phyloP scores from a whole-genome alignment of 2,888 invertebrate genomes.

The Dynastes maya region DNA sequence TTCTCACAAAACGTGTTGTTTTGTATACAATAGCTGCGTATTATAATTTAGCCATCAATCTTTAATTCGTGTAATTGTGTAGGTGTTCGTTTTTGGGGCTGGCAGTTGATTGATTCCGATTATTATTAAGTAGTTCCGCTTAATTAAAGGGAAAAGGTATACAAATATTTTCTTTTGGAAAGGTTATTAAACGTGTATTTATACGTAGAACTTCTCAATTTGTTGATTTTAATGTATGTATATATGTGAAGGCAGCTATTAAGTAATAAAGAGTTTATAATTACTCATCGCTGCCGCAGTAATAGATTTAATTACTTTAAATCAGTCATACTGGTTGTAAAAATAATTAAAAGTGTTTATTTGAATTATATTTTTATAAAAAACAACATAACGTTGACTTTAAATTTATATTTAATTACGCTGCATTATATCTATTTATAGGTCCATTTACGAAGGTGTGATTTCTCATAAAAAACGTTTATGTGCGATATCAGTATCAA shows the following conservation, averaged over 20 bases:
- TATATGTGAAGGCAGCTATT: slow-evolving; percentile 16
- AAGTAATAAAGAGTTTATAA: slow-evolving; percentile 14
- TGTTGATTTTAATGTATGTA: background rate
- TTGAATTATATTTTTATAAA: too few relatives aligned
- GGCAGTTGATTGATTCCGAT: slow-evolving; percentile 41
- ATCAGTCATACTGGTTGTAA: slow-evolving; percentile 6
- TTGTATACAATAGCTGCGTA: slow-evolving; percentile 16
- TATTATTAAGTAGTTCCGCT: slow-evolving; percentile 38
- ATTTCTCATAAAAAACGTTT: too few relatives aligned
- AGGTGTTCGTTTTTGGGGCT: slow-evolving; percentile 20
- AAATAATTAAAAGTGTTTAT: background rate
- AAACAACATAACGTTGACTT: too few relatives aligned
- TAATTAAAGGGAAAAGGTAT: slow-evolving; percentile 32
- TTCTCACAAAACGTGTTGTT: slow-evolving; percentile 46
- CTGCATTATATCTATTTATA: too few relatives aligned
- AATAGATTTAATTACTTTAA: slow-evolving; percentile 26
- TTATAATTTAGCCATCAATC: slow-evolving; percentile 44
- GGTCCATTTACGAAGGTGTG: too few relatives aligned
- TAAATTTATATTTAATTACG: too few relatives aligned
- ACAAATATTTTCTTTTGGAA: slow-evolving; percentile 39
- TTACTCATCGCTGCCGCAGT: background rate
- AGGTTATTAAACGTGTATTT: slow-evolving; percentile 30
- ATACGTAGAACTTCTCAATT: slow-evolving; percentile 30
- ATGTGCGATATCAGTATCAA: too few relatives aligned
- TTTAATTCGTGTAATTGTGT: slow-evolving; percentile 44